Conservation (phyloP, 2,113 vertebrate genomes). For the Lipophrys pholis region DNA sequence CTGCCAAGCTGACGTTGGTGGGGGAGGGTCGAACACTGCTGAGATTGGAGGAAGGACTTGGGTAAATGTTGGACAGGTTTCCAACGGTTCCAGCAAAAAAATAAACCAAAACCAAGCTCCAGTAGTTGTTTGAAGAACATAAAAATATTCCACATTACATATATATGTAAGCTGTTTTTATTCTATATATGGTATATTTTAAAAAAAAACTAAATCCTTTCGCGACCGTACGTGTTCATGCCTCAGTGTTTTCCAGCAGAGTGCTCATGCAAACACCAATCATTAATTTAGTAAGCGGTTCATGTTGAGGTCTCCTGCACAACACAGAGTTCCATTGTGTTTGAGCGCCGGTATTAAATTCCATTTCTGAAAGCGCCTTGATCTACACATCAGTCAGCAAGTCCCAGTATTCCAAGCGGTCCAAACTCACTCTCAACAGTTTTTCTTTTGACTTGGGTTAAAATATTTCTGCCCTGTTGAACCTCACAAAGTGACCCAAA, state of each 20-base stretch:
- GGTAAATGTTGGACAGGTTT: too few relatives aligned
- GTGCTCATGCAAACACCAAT: slow-evolving; percentile 5
- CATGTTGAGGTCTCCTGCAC: slow-evolving; percentile 36
- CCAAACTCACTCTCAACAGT: background rate
- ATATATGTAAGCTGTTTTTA: too few relatives aligned
- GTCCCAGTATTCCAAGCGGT: slow-evolving; percentile 3
- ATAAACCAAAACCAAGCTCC: too few relatives aligned
- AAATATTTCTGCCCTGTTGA: background rate
- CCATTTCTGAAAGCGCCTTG: slow-evolving; percentile 39
- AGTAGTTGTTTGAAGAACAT: too few relatives aligned
- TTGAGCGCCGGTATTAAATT: slow-evolving; percentile 41
- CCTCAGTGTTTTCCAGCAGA: background rate
- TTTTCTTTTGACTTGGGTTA: background rate
- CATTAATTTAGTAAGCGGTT: slow-evolving; percentile 40
- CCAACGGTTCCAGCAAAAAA: too few relatives aligned
- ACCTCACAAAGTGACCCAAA: background rate
- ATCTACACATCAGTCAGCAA: background rate
- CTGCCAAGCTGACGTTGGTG: too few relatives aligned
- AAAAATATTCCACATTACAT: too few relatives aligned
- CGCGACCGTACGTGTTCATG: background rate
- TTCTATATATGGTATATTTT: too few relatives aligned
- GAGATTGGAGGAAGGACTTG: too few relatives aligned
- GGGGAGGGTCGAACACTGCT: too few relatives aligned
- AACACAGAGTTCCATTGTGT: slow-evolving; percentile 37
- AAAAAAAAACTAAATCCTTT: too few relatives aligned